Evolutionary conservation across 2,113 vertebrate genomes (phyloP).

Genomic region (Burhinus oedicnemus): DNA sequence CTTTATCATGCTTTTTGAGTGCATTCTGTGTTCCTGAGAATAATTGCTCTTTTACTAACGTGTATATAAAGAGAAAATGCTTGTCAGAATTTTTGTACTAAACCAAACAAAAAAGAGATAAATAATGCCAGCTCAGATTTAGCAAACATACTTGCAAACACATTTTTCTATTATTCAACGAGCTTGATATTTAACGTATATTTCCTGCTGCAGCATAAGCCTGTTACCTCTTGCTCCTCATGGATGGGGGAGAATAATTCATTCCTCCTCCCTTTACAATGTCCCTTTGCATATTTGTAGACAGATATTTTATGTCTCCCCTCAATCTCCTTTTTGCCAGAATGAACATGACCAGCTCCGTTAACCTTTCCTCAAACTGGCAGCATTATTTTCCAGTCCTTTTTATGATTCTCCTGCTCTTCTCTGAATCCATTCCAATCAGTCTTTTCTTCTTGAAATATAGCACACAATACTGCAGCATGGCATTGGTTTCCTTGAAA

Average conservation of each 20-base stretch:
- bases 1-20: conserved; percentile 3
- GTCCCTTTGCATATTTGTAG: not conserved
- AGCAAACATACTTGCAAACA: not conserved
- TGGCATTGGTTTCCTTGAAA: not conserved
- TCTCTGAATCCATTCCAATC: not conserved
- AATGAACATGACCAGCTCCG: not conserved
- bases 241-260: not conserved
- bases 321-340: conserved; percentile 8
- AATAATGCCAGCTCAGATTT: not conserved
- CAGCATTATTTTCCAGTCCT: not conserved
- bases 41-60: conserved; percentile 34
- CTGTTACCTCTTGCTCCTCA: not conserved
- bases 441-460: conserved; percentile 2
- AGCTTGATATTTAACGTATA: conserved; percentile 31
- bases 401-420: not conserved
- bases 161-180: not conserved
- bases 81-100: not conserved
- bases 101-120: conserved; percentile 6
- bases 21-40: not conserved
- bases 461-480: not conserved
- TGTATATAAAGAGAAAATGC: conserved; percentile 9
- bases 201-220: not conserved
- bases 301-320: not conserved
- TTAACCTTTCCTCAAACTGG: not conserved
- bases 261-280: not conserved